These are phyloP conservation scores for Nestor notabilis DNA, from an alignment of 2,113 vertebrate genomes.

Conservation along the genomic window DNA sequence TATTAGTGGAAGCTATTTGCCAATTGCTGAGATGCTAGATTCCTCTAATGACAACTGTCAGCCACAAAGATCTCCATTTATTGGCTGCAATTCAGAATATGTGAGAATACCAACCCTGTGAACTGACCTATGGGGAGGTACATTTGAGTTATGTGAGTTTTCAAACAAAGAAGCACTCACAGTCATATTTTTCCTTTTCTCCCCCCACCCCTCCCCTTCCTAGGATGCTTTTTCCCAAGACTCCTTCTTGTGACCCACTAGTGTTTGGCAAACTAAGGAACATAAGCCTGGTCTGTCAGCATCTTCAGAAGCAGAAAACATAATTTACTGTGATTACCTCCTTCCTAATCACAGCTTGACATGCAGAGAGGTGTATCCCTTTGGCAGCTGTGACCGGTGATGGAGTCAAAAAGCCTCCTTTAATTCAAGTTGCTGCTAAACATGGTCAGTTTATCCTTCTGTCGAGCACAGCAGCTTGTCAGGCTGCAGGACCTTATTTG, in stretches of 20 bases:
- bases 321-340: not conserved
- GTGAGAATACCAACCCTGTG: not conserved
- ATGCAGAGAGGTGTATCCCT: not conserved
- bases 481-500: slow-evolving; percentile 51
- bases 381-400: not conserved
- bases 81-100: not conserved
- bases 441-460: not conserved
- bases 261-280: not conserved
- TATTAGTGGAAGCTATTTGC: not conserved
- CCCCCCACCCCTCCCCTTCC: fast-evolving
- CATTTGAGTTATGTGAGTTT: not conserved
- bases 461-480: not conserved
- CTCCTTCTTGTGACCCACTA: not conserved
- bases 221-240: not conserved
- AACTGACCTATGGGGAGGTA: not conserved
- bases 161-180: not conserved
- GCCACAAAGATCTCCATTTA: not conserved
- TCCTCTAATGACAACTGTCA: not conserved
- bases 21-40: not conserved
- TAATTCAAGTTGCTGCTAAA: not conserved
- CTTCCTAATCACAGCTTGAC: not conserved
- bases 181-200: not conserved
- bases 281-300: not conserved
- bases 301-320: not conserved
- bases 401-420: not conserved